phyloP scores from a whole-genome alignment of 2,888 invertebrate species.

The Lobophora halterata region DNA sequence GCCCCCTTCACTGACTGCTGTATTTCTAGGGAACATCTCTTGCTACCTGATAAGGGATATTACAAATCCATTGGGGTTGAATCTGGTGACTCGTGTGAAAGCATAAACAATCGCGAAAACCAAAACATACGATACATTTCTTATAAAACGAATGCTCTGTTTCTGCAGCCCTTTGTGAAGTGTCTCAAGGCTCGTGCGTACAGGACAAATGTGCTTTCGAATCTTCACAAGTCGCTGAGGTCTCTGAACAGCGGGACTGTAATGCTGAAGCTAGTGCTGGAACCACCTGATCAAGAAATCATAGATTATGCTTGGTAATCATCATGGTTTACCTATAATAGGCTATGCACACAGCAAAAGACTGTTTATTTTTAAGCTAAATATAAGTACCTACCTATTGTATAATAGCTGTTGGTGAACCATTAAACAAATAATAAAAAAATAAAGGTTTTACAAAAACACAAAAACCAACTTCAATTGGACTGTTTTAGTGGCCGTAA shows the following conservation, averaged over 20 bases:
- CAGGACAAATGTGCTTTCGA: constrained; percentile 50
- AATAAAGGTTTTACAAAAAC: too few species aligned
- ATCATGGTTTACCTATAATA: neutral
- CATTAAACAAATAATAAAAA: too few species aligned
- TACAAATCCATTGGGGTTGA: constrained; percentile 54
- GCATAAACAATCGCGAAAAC: constrained; percentile 32
- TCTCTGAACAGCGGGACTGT: constrained; percentile 46
- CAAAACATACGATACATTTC: constrained; percentile 33
- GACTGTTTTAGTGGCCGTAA: too few species aligned
- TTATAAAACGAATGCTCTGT: constrained; percentile 52
- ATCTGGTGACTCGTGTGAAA: constrained; percentile 41
- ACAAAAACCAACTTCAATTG: too few species aligned
- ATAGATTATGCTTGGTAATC: constrained; percentile 87
- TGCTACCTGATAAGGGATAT: constrained; percentile 45
- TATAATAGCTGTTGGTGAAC: too few species aligned
- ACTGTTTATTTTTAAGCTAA: neutral
- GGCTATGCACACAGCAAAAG: neutral
- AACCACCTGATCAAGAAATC: constrained; percentile 81
- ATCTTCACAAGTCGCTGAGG: constrained; percentile 49
- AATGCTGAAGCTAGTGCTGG: constrained; percentile 72
- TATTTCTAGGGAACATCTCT: constrained; percentile 49
- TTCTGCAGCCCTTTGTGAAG: constrained; percentile 61
- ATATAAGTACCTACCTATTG: neutral
- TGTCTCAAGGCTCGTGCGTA: constrained; percentile 57
- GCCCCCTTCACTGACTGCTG: constrained; percentile 56